Conservation (phyloP, 2,113 vertebrate species). For the Galeopterus variegatus region DNA sequence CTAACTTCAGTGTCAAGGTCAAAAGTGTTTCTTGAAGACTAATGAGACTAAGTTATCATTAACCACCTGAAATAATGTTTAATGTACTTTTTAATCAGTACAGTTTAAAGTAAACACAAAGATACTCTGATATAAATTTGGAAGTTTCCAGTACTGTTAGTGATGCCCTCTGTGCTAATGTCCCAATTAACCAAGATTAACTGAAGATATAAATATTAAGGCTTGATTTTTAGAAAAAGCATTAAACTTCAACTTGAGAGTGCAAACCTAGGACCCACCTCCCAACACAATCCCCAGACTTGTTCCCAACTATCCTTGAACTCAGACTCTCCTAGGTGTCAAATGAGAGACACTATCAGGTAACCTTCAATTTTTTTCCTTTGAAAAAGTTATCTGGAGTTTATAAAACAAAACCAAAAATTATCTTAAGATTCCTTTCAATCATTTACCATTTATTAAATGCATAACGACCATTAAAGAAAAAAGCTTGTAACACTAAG, state of each 20-base stretch:
- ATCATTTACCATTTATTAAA: conserved; percentile 62
- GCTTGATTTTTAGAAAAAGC: conserved; percentile 7
- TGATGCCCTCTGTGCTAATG: background rate
- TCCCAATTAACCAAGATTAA: background rate
- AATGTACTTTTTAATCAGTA: background rate
- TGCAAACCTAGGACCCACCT: background rate
- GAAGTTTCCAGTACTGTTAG: conserved; percentile 16
- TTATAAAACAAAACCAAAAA: conserved; percentile 3
- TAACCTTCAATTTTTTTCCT: conserved; percentile 21
- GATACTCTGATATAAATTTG: background rate
- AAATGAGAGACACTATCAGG: background rate
- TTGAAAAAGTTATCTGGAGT: conserved; percentile 33
- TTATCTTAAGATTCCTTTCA: conserved; percentile 32
- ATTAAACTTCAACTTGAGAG: conserved; percentile 44
- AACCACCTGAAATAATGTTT: background rate
- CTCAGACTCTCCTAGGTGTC: background rate
- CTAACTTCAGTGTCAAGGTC: background rate
- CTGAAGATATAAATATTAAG: background rate
- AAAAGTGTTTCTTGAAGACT: background rate
- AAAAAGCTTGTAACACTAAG: conserved; percentile 65
- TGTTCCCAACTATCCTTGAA: background rate
- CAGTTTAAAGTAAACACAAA: background rate
- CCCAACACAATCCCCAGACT: background rate
- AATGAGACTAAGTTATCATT: background rate
- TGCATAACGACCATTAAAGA: background rate